These are phyloP conservation scores for Dryococelus australis DNA, from an alignment of 2,888 invertebrate species.

Conservation along the genomic window DNA sequence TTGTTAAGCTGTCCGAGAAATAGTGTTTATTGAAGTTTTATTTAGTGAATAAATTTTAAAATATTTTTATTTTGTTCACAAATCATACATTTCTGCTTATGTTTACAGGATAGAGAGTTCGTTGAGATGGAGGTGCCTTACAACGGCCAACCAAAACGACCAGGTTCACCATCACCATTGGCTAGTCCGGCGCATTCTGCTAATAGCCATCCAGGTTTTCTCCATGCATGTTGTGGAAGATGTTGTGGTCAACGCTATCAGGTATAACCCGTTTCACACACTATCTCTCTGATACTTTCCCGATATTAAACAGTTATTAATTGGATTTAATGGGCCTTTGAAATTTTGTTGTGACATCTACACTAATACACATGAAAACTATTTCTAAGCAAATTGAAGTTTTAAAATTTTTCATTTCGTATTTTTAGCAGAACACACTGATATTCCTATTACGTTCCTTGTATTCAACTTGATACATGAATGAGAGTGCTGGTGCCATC, in stretches of 20 bases:
- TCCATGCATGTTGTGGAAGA: conserved; percentile 83
- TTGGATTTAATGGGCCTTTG: neutral
- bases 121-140: conserved; percentile 94
- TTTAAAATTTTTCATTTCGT: neutral
- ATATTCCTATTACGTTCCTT: neutral
- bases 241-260: conserved; percentile 89
- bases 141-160: conserved; percentile 92
- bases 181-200: conserved; percentile 88
- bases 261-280: conserved; percentile 63
- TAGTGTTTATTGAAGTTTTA: too few relatives aligned
- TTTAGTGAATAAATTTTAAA: too few relatives aligned
- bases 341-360: neutral
- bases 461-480: neutral
- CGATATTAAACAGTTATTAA: neutral
- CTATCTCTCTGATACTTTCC: neutral
- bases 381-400: neutral
- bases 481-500: neutral
- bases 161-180: conserved; percentile 86
- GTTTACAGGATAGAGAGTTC: conserved; percentile 89
- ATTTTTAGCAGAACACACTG: neutral
- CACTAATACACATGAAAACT: neutral
- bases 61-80: too few relatives aligned
- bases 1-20: too few relatives aligned
- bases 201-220: conserved; percentile 70
- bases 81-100: neutral